phyloP scores from a whole-genome alignment of 1,140 invertebrate genomes.

The Aradophagus sp. region DNA sequence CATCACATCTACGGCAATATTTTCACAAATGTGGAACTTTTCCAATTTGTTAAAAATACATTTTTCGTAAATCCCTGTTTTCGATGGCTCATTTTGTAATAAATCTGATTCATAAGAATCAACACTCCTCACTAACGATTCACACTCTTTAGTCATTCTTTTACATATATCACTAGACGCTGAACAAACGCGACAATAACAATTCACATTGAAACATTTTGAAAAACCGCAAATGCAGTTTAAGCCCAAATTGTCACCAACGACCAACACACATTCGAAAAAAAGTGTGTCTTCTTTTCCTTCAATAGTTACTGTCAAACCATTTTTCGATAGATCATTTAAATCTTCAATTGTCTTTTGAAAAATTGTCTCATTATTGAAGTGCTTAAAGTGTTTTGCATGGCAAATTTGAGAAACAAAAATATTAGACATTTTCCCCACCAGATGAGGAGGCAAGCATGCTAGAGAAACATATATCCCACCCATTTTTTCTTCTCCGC shows the following conservation, averaged over 20 bases:
- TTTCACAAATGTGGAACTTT: conserved; percentile 38
- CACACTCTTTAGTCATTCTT: conserved; percentile 12
- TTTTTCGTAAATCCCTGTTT: conserved; percentile 25
- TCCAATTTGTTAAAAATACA: conserved; percentile 30
- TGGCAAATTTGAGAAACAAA: conserved; percentile 16
- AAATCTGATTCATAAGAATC: conserved; percentile 20
- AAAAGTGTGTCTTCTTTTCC: conserved; percentile 4
- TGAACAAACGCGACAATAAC: conserved; percentile 10
- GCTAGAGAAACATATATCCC: conserved; percentile 13
- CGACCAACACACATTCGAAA: conserved; percentile 16
- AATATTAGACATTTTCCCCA: conserved; percentile 12
- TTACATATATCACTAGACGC: conserved; percentile 6
- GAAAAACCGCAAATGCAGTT: conserved; percentile 40
- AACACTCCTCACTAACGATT: conserved; percentile 4
- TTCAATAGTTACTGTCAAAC: conserved; percentile 6
- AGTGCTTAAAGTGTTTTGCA: conserved; percentile 21
- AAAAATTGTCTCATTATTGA: conserved; percentile 34
- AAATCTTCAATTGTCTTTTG: conserved; percentile 11
- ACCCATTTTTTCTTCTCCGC: conserved; percentile 19
- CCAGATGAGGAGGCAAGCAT: conserved; percentile 10
- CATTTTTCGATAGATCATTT: conserved; percentile 9
- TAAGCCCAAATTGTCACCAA: conserved; percentile 40
- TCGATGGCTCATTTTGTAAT: conserved; percentile 1
- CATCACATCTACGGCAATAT: conserved; percentile 29
- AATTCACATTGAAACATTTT: conserved; percentile 25